A percentile compares a stretch with the other conserved stretches of the same genome.
These are phyloP conservation scores for Chelmon rostratus DNA, from an alignment of 2,797 vertebrate genomes.

Conservation along the genomic window DNA sequence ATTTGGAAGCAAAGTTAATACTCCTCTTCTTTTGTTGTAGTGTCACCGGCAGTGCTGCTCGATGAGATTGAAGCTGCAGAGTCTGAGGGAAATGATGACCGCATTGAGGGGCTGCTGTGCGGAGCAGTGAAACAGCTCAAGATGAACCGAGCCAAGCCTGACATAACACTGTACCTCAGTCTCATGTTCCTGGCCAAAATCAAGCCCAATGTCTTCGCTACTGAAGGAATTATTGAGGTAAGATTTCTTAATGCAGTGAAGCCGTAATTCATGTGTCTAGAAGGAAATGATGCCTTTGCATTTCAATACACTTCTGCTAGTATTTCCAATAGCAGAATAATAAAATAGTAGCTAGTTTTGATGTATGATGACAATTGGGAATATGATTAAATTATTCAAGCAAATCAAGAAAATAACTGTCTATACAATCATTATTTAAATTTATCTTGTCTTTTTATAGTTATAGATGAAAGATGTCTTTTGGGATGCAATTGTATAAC, in stretches of 20 bases:
- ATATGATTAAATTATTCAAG: no score
- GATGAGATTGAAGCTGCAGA: constrained; percentile 97
- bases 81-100: constrained; percentile 94
- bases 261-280: neutral
- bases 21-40: constrained; percentile 71
- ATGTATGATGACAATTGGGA: no score
- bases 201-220: constrained; percentile 98
- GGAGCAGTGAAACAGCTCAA: constrained; percentile 97
- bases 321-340: neutral
- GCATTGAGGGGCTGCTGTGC: constrained; percentile 95
- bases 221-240: constrained; percentile 98
- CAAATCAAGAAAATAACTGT: neutral
- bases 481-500: no score
- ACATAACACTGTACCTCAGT: constrained; percentile 94
- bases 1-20: neutral
- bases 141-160: constrained; percentile 95
- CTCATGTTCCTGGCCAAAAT: constrained; percentile 99
- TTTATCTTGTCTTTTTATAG: no score
- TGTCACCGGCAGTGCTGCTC: constrained; percentile 90
- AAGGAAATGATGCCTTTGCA: neutral
- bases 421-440: no score
- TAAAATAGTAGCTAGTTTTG: neutral
- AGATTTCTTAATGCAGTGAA: constrained; percentile 20
- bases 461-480: neutral
- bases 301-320: neutral